Base-by-base conservation (phyloP, 2,888 invertebrate species). In the Nymphalis urticae region DNA sequence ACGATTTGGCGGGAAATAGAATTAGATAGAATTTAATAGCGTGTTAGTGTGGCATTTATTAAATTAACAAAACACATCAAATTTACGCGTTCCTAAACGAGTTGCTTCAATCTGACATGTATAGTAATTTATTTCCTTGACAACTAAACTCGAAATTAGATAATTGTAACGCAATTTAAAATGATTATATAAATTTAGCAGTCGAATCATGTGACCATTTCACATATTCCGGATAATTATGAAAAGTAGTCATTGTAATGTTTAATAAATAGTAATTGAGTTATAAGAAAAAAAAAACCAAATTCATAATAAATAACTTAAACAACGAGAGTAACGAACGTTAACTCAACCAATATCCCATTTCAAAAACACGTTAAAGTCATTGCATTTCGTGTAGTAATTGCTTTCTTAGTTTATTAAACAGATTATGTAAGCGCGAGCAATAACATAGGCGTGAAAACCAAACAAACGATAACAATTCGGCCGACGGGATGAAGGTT, bases 381-480 rank as follows among this genome's bases (percentile, higher is more conserved):
- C 77, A 78, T 83, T 83, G 83, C 81, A 80, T 83, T 83, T 78
- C 75, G 76, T 78, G 77, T 73, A 75, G 78, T 78, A 76, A 77
- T 77, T 75, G 73, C 70, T 76, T 75, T 73, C 75, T 72, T 70
- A 76, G 80, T 82, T 82, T 79, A 74, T 74, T 71, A 79, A 79
- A 79, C 79, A 77, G 50, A 74, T 76, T 77, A 76, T 75, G 77
- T 74, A 79, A 77, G 70, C 73, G 74, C 72, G 72, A 76, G 73
- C 73, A 73, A 72, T 75, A 75, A 77, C 72, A 75, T 71, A 70
- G 74, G 68, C 69, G 66, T 64, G 69, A 69, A 75, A 58, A 70
- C 75, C 73, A 77, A 78, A 76, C 77, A 73, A 64, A 73, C 76
- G 75, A 78, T 77, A 77, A 74, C 75, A 73, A 71, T 72, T 72